phyloP scores from a whole-genome alignment of 2,797 vertebrate genomes.

The Picus viridis region DNA sequence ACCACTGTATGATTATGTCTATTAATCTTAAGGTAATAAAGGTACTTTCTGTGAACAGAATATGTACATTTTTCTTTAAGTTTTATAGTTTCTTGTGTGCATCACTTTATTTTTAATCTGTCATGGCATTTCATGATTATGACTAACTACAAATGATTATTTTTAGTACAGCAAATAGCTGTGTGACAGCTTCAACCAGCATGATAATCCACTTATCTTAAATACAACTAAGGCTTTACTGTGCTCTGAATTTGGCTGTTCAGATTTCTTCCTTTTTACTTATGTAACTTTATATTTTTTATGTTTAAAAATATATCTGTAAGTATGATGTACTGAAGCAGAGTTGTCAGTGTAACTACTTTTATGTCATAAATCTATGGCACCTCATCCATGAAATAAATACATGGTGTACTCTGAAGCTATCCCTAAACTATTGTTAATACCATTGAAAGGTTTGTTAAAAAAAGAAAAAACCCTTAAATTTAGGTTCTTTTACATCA shows the following conservation, averaged over 20 bases:
- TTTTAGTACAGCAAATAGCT: conserved; percentile 50
- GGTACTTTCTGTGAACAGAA: background rate
- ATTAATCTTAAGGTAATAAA: background rate
- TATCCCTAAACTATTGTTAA: background rate
- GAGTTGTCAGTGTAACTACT: background rate
- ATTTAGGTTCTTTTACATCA: background rate
- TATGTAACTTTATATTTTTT: background rate
- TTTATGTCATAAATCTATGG: background rate
- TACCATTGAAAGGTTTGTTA: conserved; percentile 3
- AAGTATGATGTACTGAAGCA: background rate
- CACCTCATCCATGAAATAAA: background rate
- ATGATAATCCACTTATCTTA: conserved; percentile 36
- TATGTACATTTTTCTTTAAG: background rate
- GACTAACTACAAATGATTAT: conserved; percentile 12
- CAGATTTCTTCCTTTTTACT: background rate
- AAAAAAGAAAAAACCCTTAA: background rate
- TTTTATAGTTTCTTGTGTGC: background rate
- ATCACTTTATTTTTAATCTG: conserved; percentile 29
- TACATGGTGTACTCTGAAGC: background rate
- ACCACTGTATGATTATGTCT: background rate
- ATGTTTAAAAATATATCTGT: background rate
- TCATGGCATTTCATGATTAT: background rate
- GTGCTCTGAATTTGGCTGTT: background rate
- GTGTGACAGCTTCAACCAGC: conserved; percentile 25
- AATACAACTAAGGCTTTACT: conserved; percentile 9